Percentiles rank a stretch among this genome's conserved stretches.
These are phyloP conservation scores for Zaprionus ghesquierei DNA, from an alignment of 1,140 invertebrate genomes.

Conservation along the genomic window DNA sequence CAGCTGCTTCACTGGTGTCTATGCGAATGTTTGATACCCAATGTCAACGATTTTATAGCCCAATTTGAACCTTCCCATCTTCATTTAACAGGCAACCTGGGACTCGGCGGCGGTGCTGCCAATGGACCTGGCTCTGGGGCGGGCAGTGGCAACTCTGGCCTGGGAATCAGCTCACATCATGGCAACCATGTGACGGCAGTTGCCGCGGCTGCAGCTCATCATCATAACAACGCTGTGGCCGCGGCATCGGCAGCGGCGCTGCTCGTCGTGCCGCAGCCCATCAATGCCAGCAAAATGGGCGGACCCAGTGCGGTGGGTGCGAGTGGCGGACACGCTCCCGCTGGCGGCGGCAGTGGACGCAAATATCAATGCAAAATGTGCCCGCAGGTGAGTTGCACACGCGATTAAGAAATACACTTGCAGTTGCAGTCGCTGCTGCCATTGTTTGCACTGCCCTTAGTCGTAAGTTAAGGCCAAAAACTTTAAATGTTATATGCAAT, in stretches of 20 bases:
- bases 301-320: conserved; percentile 44
- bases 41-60: too few relatives aligned
- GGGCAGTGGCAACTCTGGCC: conserved; percentile 83
- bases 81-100: conserved; percentile 50
- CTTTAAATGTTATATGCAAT: conserved; percentile 30
- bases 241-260: conserved; percentile 84
- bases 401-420: conserved; percentile 24
- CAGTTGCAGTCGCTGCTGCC: not conserved
- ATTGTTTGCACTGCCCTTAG: conserved; percentile 23
- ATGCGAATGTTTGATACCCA: not conserved
- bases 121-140: conserved; percentile 44
- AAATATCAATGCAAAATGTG: conserved; percentile 99
- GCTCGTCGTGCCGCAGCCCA: conserved; percentile 95
- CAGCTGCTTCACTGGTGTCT: too few relatives aligned
- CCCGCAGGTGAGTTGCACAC: conserved; percentile 90
- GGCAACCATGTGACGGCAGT: conserved; percentile 57
- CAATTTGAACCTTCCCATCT: not conserved
- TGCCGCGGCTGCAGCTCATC: conserved; percentile 64
- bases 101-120: conserved; percentile 38
- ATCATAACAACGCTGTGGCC: conserved; percentile 82
- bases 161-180: conserved; percentile 67
- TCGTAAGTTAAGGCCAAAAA: conserved; percentile 50
- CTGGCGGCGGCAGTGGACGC: conserved; percentile 83
- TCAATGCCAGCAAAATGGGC: conserved; percentile 89
- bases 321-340: conserved; percentile 84